These are phyloP conservation scores for Triplophysa bombifrons DNA, from an alignment of 2,797 vertebrate species.

Conservation along the genomic window DNA sequence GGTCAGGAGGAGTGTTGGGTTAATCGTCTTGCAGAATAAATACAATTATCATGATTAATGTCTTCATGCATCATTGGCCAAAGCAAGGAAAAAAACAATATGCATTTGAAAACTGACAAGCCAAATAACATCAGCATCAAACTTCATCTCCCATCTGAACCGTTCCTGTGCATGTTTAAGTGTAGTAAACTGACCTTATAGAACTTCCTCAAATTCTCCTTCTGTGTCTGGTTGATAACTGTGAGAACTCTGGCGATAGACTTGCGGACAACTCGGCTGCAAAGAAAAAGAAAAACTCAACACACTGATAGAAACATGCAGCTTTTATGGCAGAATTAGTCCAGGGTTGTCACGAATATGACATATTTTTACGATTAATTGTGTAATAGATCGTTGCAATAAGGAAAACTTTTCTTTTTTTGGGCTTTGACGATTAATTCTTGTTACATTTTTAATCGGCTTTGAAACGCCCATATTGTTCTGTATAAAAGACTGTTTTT, in stretches of 20 bases:
- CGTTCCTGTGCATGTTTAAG: too few species aligned
- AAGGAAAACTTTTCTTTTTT: too few species aligned
- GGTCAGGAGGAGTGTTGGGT: conserved; percentile 61
- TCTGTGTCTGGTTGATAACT: conserved; percentile 99
- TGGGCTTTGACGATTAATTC: too few species aligned
- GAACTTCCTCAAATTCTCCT: conserved; percentile 97
- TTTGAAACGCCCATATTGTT: too few species aligned
- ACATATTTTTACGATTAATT: too few species aligned
- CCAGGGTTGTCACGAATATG: too few species aligned
- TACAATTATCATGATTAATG: background rate
- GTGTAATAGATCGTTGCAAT: too few species aligned
- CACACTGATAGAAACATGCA: too few species aligned
- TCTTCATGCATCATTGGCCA: background rate
- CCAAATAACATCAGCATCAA: background rate
- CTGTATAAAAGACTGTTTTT: too few species aligned
- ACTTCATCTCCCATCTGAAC: too few species aligned
- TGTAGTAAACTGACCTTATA: conserved; percentile 83
- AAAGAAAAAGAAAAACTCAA: background rate
- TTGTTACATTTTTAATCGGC: too few species aligned
- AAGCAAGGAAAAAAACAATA: background rate
- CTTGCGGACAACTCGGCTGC: conserved; percentile 94
- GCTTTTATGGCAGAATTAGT: too few species aligned
- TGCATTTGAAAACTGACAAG: background rate
- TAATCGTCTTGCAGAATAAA: conserved; percentile 47
- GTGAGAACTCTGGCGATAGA: conserved; percentile 97